A percentile compares a stretch with the other conserved stretches of the same genome.
Evolutionary conservation across 1,140 invertebrate genomes (phyloP).

Genomic region (Drosophila asahinai): DNA sequence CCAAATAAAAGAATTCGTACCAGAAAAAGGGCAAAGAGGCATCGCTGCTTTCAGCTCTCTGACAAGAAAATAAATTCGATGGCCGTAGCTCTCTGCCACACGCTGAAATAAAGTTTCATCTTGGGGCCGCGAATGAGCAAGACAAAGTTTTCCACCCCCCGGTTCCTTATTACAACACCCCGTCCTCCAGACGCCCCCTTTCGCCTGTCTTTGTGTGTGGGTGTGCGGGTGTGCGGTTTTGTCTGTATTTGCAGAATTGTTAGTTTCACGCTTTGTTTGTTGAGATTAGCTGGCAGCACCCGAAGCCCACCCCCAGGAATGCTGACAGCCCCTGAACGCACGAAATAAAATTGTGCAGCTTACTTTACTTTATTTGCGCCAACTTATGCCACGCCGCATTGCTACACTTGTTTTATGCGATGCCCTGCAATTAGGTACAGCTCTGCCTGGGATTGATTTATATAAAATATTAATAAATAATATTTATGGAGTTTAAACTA

Average conservation of each 20-base stretch:
- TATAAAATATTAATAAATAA: not conserved
- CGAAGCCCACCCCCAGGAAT: not conserved
- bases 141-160: conserved; percentile 42
- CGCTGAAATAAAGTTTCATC: conserved; percentile 78
- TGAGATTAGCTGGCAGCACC: conserved; percentile 76
- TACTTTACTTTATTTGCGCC: conserved; percentile 67
- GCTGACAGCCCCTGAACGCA: conserved; percentile 46
- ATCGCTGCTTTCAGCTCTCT: conserved; percentile 8
- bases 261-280: conserved; percentile 84
- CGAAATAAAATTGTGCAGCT: conserved; percentile 76
- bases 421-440: conserved; percentile 11
- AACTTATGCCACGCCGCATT: conserved; percentile 63
- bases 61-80: conserved; percentile 81
- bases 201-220: conserved; percentile 24
- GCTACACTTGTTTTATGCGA: conserved; percentile 49
- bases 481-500: too few relatives aligned
- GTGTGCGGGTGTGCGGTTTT: conserved; percentile 56
- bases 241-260: conserved; percentile 82
- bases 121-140: conserved; percentile 48
- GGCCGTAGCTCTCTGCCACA: conserved; percentile 59
- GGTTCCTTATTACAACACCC: not conserved
- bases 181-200: not conserved
- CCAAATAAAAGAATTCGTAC: not conserved
- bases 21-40: not conserved
- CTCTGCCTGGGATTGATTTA: not conserved